Conservation (phyloP, 1,140 invertebrate genomes). For the Pentalonia nigronervosa region DNA sequence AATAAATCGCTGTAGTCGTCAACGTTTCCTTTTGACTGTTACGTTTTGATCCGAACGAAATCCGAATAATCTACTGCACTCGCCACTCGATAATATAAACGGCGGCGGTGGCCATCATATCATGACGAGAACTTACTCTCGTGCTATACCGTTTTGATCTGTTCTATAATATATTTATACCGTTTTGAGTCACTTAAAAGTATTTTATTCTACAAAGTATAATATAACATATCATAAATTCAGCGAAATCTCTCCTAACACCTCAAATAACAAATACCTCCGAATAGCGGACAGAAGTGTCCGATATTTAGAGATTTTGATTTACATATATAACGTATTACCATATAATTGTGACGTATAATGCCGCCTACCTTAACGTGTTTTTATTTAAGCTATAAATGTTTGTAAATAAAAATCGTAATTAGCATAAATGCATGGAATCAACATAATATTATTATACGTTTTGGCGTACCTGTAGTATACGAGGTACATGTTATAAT, state of each 20-base stretch:
- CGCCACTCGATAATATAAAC: background rate
- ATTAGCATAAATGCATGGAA: slow-evolving; percentile 20
- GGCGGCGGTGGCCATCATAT: background rate
- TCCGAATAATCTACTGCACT: background rate
- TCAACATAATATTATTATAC: background rate
- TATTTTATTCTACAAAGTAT: background rate
- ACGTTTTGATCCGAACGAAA: background rate
- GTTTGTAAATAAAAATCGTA: background rate
- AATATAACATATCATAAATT: too few relatives aligned
- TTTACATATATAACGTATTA: background rate
- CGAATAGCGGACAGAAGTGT: background rate
- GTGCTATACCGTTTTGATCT: background rate
- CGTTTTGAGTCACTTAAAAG: background rate
- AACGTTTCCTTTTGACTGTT: background rate
- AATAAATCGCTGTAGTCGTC: background rate
- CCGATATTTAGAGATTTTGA: background rate
- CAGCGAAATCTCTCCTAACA: too few relatives aligned
- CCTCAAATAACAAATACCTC: too few relatives aligned
- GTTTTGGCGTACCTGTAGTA: background rate
- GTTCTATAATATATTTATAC: too few relatives aligned
- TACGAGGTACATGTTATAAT: background rate
- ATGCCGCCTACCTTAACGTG: background rate
- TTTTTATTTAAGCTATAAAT: background rate
- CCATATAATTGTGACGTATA: background rate
- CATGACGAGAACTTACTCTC: background rate